These are phyloP conservation scores for Diplodus sargus DNA, from an alignment of 2,797 vertebrate species.

Conservation along the genomic window DNA sequence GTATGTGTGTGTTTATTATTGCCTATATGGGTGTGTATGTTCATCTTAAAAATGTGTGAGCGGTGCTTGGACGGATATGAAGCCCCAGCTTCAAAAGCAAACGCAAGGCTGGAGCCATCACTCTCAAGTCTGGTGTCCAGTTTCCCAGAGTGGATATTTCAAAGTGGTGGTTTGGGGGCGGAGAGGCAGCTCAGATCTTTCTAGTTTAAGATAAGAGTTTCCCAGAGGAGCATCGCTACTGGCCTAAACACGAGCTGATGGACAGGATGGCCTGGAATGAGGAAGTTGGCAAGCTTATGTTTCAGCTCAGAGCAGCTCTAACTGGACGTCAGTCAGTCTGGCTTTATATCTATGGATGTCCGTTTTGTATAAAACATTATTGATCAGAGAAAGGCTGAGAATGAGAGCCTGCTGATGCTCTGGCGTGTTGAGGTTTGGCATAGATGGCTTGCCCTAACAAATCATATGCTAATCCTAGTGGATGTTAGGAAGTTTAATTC, in stretches of 20 bases:
- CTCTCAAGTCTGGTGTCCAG: slow-evolving; percentile 53
- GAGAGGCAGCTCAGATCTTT: slow-evolving; percentile 55
- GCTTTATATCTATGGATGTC: slow-evolving; percentile 45
- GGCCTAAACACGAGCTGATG: slow-evolving; percentile 54
- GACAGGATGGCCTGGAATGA: slow-evolving; percentile 56
- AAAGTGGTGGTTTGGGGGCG: slow-evolving; percentile 58
- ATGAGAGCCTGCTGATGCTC: slow-evolving; percentile 20
- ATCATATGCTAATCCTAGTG: slow-evolving; percentile 38
- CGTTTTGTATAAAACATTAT: slow-evolving; percentile 42
- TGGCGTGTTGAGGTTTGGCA: slow-evolving; percentile 14
- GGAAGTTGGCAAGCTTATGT: slow-evolving; percentile 51
- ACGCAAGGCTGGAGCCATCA: slow-evolving; percentile 39
- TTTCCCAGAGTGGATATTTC: slow-evolving; percentile 56
- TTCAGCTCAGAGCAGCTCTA: slow-evolving; percentile 43
- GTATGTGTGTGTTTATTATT: slow-evolving; percentile 9
- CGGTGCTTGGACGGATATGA: slow-evolving; percentile 20
- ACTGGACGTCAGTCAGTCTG: slow-evolving; percentile 50
- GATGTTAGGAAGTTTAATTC: slow-evolving; percentile 41
- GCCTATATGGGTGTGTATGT: background rate
- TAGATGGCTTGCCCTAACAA: slow-evolving; percentile 24
- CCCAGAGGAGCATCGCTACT: slow-evolving; percentile 54
- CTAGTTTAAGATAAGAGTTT: slow-evolving; percentile 67
- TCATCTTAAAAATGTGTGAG: slow-evolving; percentile 17
- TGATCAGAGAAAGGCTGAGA: slow-evolving; percentile 32
- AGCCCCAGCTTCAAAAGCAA: slow-evolving; percentile 26